Conservation (phyloP, 2,797 vertebrate genomes). For the Ataeniobius toweri region DNA sequence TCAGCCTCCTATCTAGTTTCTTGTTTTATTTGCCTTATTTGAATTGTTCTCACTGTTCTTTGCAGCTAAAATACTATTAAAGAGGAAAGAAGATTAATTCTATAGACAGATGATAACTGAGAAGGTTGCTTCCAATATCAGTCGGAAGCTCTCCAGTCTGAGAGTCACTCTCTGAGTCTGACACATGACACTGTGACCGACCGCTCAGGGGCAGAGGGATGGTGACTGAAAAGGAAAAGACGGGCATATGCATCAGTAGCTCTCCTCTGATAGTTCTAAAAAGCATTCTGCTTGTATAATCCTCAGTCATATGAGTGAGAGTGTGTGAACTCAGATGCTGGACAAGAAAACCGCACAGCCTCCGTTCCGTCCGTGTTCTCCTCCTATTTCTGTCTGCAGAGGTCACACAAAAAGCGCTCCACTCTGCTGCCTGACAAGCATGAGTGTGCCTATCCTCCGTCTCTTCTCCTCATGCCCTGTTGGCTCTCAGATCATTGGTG, state of each 20-base stretch:
- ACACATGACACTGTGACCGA: slow-evolving; percentile 7
- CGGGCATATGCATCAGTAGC: slow-evolving; percentile 3
- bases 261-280: slow-evolving; percentile 26
- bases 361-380: slow-evolving; percentile 27
- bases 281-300: slow-evolving; percentile 38
- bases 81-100: slow-evolving; percentile 14
- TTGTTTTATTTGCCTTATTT: slow-evolving; percentile 1
- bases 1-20: slow-evolving; percentile 9
- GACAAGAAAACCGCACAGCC: slow-evolving; percentile 30
- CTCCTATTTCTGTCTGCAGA: slow-evolving; percentile 57
- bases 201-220: slow-evolving; percentile 2
- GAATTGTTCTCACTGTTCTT: slow-evolving; percentile 8
- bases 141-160: slow-evolving; percentile 26
- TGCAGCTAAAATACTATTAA: slow-evolving; percentile 4
- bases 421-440: slow-evolving; percentile 45
- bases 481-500: slow-evolving; percentile 26
- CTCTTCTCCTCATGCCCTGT: slow-evolving; percentile 16
- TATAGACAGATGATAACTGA: slow-evolving; percentile 19
- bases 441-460: slow-evolving; percentile 38
- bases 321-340: slow-evolving; percentile 43
- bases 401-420: slow-evolving; percentile 45
- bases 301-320: slow-evolving; percentile 51
- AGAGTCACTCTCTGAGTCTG: background rate
- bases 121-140: slow-evolving; percentile 23
- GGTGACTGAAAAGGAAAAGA: slow-evolving; percentile 17